Percentiles rank a stretch among this genome's conserved stretches.
These are phyloP conservation scores for Slavum lentiscoides DNA, from an alignment of 2,888 invertebrate species.

Conservation along the genomic window DNA sequence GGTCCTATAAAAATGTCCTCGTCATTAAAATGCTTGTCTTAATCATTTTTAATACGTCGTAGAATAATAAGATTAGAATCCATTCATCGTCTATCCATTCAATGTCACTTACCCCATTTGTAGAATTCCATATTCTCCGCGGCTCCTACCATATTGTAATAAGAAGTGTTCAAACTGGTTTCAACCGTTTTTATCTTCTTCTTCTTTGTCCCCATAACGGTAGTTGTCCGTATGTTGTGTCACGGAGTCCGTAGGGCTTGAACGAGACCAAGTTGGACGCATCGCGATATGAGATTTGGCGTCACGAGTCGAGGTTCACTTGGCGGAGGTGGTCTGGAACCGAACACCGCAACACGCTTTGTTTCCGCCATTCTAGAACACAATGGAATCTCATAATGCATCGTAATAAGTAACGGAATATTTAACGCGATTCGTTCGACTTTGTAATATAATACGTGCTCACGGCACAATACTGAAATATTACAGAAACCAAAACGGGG, in stretches of 20 bases:
- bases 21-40: slow-evolving; percentile 61
- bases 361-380: slow-evolving; percentile 70
- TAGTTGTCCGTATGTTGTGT: slow-evolving; percentile 70
- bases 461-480: too few relatives aligned
- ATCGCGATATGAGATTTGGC: slow-evolving; percentile 67
- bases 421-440: too few relatives aligned
- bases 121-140: slow-evolving; percentile 70
- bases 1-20: slow-evolving; percentile 61
- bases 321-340: slow-evolving; percentile 76
- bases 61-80: slow-evolving; percentile 88
- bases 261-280: slow-evolving; percentile 69
- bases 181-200: slow-evolving; percentile 76
- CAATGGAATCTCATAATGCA: too few relatives aligned
- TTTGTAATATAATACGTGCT: too few relatives aligned
- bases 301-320: slow-evolving; percentile 73
- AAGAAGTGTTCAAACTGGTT: slow-evolving; percentile 72
- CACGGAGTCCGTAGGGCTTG: slow-evolving; percentile 82
- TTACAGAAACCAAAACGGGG: too few relatives aligned
- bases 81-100: slow-evolving; percentile 96
- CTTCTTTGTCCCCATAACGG: slow-evolving; percentile 62
- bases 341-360: slow-evolving; percentile 71
- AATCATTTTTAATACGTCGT: slow-evolving; percentile 74
- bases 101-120: slow-evolving; percentile 90
- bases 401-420: too few relatives aligned
- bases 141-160: slow-evolving; percentile 82